Conservation (phyloP, 2,797 vertebrate genomes). For the Sebastes dallii region DNA sequence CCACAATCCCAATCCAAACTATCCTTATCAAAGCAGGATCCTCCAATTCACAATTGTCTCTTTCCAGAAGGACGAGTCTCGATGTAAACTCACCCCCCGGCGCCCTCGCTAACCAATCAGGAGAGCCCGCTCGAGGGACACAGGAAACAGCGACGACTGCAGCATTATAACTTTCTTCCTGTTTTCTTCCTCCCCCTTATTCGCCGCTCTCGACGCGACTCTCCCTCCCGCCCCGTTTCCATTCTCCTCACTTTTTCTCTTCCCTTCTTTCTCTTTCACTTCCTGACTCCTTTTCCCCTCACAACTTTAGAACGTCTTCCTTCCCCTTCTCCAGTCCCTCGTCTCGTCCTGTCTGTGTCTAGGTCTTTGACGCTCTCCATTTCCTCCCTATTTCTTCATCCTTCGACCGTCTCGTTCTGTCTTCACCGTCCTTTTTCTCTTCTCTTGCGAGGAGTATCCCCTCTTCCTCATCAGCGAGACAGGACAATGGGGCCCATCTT, state of each 20-base stretch:
- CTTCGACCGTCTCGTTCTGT: constrained; percentile 31
- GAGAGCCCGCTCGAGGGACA: constrained; percentile 55
- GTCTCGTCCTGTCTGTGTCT: constrained; percentile 63
- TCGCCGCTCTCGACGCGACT: constrained; percentile 30
- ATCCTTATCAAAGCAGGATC: constrained; percentile 54
- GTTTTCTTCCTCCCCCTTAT: constrained; percentile 72
- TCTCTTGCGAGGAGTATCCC: constrained; percentile 46
- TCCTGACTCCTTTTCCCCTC: constrained; percentile 70
- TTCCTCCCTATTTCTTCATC: constrained; percentile 31
- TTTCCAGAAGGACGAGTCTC: constrained; percentile 43
- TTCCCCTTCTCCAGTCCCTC: constrained; percentile 55
- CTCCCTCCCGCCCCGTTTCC: constrained; percentile 47
- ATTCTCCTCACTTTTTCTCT: constrained; percentile 71
- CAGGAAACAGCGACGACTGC: constrained; percentile 73
- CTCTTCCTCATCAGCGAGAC: constrained; percentile 71
- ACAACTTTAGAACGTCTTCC: constrained; percentile 66
- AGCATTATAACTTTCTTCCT: constrained; percentile 78
- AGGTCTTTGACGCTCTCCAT: not conserved
- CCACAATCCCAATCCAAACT: not conserved
- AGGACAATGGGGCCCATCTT: constrained; percentile 79
- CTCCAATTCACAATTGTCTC: constrained; percentile 46
- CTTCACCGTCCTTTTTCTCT: constrained; percentile 11
- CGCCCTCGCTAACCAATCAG: constrained; percentile 57
- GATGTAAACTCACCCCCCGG: constrained; percentile 35
- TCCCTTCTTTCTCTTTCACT: constrained; percentile 76